Base-by-base conservation (phyloP, 2,888 invertebrate species). In the Patella depressa region DNA sequence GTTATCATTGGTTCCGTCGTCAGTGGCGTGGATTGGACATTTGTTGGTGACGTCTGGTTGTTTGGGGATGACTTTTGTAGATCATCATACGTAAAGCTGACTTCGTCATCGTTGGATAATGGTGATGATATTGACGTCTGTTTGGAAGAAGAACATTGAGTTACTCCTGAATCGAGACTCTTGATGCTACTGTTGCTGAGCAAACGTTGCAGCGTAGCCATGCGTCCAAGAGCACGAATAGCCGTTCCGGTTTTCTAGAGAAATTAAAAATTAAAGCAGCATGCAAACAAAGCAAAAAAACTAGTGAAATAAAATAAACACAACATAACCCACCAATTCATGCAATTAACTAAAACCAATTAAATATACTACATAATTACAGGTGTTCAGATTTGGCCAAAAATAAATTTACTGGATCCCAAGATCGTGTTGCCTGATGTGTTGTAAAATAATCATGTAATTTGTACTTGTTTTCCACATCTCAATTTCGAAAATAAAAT, bases 201-300 rank as follows among this genome's bases (percentile, higher is more conserved):
- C 80, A 83, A 57, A 78, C 83, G 84, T 79, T 85, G 83, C 76
- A 84, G 78, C 54, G 84, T 81, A 53, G 85, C 83, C 96, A 97
- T 96, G 86, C 97, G 93, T 87, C 94, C 94, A 75, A 97, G 93
- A 2, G 97, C 97, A 84, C 96, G 94, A 84, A 97, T 96, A 19
- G 96, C 96, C 84, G 96, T 95, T 72, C 96, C 96, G 0, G 96
- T 97, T 92, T 96, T 97, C 85, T 96, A 95, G 29, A 53, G 14
- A 34, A 53, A 45, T 53, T n/a, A 19, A 74, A 69, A 69, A 59
- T 55, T 54, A 17, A 54, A 54, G 73, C 54, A 55, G 19, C 53
- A 72, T 72, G 72, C 54, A 53, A 24, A 53, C n/a, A 53, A 72
- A 72, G 54, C 53, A 72, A 72, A 0, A 45, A 72, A 72, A 19